Conservation (phyloP, 2,888 invertebrate genomes). For the Papilio elwesi region DNA sequence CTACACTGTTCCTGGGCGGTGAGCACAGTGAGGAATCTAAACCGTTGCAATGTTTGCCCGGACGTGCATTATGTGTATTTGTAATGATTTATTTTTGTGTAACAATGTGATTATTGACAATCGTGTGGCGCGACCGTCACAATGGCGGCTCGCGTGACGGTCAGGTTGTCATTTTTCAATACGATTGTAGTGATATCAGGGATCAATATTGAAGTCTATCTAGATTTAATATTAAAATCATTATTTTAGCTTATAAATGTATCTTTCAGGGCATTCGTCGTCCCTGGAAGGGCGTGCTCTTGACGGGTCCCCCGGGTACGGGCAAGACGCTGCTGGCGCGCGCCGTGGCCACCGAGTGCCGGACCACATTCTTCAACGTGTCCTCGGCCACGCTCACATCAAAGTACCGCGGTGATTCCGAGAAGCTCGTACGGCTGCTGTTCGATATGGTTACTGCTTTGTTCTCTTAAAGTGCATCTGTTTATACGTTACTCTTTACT, state of each 20-base stretch:
- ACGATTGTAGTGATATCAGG: neutral
- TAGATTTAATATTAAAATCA: neutral
- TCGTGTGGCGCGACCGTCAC: neutral
- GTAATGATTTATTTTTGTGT: neutral
- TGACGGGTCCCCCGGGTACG: slow-evolving; percentile 89
- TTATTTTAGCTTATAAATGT: no score
- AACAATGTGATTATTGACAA: neutral
- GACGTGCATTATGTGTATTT: neutral
- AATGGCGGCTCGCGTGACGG: slow-evolving; percentile 21
- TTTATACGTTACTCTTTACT: no score
- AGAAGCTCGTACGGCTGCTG: slow-evolving; percentile 92
- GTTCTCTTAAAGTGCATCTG: neutral
- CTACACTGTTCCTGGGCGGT: no score
- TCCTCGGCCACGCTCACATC: slow-evolving; percentile 94
- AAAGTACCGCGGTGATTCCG: slow-evolving; percentile 95
- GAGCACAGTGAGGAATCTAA: no score
- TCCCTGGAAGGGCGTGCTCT: slow-evolving; percentile 91
- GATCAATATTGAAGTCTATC: slow-evolving; percentile 3
- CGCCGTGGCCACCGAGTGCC: slow-evolving; percentile 95
- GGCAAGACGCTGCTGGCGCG: slow-evolving; percentile 93
- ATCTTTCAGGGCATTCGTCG: slow-evolving; percentile 88
- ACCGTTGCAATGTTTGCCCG: neutral
- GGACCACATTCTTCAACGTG: slow-evolving; percentile 94
- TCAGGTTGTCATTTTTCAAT: slow-evolving; percentile 1
- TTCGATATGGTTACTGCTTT: slow-evolving; percentile 90